Percentiles rank a stretch among this genome's conserved stretches.
Evolutionary conservation across 30 jellyfish, hydroid and myxozoan genomes (phyloP).

Genomic region (Hydractinia echinata): DNA sequence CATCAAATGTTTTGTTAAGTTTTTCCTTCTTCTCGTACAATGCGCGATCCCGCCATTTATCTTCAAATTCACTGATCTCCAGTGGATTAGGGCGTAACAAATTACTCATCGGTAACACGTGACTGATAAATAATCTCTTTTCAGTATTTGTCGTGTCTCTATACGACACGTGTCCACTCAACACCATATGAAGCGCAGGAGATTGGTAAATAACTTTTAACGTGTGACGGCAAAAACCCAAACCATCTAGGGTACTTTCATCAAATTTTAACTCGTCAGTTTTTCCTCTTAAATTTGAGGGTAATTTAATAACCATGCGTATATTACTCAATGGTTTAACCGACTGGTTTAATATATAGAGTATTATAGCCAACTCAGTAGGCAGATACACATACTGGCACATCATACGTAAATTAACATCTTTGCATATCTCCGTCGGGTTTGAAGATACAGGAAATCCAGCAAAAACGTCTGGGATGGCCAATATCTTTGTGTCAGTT

Average conservation of each 20-base stretch:
- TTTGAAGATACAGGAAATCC: not conserved
- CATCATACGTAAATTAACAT: slow-evolving; percentile 36
- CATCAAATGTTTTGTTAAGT: not conserved
- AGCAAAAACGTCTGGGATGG: not conserved
- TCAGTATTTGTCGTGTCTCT: slow-evolving; percentile 52
- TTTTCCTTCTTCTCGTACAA: slow-evolving; percentile 51
- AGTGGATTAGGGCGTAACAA: slow-evolving; percentile 37
- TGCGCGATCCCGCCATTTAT: slow-evolving; percentile 38
- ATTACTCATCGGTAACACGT: slow-evolving; percentile 18
- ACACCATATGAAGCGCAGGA: slow-evolving; percentile 61
- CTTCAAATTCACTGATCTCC: slow-evolving; percentile 39
- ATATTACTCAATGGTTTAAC: slow-evolving; percentile 25
- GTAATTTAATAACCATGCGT: slow-evolving; percentile 32
- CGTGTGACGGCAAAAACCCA: slow-evolving; percentile 8
- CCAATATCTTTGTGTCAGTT: not conserved
- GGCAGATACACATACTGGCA: slow-evolving; percentile 43
- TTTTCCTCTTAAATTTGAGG: slow-evolving; percentile 33
- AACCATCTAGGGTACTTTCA: slow-evolving; percentile 18
- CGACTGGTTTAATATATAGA: slow-evolving; percentile 33
- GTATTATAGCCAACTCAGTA: slow-evolving; percentile 24
- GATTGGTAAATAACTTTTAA: slow-evolving; percentile 36
- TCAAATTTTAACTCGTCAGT: not conserved
- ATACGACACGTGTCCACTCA: slow-evolving; percentile 56
- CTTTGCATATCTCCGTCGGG: slow-evolving; percentile 31
- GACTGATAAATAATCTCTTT: slow-evolving; percentile 45